phyloP scores from a whole-genome alignment of 1,140 invertebrate genomes.

The Triops longicaudatus region DNA sequence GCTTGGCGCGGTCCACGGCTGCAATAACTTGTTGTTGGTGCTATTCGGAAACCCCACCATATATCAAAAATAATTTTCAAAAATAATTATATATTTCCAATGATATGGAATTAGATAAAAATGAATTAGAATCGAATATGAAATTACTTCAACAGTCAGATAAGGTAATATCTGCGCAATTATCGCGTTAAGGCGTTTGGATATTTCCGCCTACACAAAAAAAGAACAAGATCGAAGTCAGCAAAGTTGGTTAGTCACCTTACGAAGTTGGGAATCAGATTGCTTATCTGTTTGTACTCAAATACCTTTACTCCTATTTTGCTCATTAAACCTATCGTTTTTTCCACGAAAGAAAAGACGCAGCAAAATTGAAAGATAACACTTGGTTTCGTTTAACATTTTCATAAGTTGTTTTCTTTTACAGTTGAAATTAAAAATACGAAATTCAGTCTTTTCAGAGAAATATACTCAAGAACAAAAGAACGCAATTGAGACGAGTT shows the following conservation, averaged over 20 bases:
- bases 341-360: no score
- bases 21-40: constrained; percentile 42
- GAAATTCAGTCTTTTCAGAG: no score
- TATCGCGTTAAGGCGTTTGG: constrained; percentile 54
- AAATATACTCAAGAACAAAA: no score
- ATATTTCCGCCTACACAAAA: constrained; percentile 52
- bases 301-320: background rate
- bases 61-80: no score
- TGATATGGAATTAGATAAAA: no score
- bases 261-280: background rate
- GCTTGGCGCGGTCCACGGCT: constrained; percentile 40
- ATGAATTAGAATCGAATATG: no score
- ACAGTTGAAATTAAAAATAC: no score
- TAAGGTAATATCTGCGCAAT: constrained; percentile 56
- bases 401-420: no score
- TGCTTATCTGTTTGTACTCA: background rate
- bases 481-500: no score
- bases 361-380: no score
- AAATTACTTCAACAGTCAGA: constrained; percentile 49
- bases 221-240: constrained; percentile 20
- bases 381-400: no score
- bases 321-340: background rate
- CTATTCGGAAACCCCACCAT: constrained; percentile 27
- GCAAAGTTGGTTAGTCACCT: background rate
- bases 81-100: no score